Evolutionary conservation across 2,797 vertebrate genomes (phyloP), one percentile per base, ranked within the genome.

Genomic region (Loriculus beryllinus): DNA sequence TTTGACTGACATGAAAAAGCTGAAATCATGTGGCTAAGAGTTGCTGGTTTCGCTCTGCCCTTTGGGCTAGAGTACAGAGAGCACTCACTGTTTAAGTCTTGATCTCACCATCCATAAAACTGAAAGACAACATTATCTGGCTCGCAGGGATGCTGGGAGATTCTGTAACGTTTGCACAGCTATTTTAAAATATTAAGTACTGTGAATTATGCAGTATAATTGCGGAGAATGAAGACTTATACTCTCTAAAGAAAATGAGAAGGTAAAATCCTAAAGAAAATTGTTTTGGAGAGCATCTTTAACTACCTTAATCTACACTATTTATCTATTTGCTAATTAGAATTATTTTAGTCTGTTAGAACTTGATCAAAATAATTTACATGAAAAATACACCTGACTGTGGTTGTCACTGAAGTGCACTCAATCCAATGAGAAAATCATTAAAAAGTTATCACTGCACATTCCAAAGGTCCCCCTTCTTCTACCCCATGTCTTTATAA

Each of bases 281-380:
- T 51, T 76, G 81, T 79, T 91, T 91, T 81, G 33, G 56, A 93
- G 80, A 90, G 57, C 0, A 0, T 69, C 81, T 90, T 86, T 78
- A 92, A 86, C 86, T 68, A 71, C 72, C 69, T 88, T 91, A 92
- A 96, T 92, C 82, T 88, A 86, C 45, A 54, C 72, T 91, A 91
- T 96, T 96, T 96, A 94, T 93, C 94, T 88, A 54, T 91, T 96
- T 96, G 51, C 71, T 91, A 95, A 90, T 94, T 95, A 82, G 86
- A 86, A 88, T 67, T 93, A 63, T 94, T 94, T 93, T 56, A 93
- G 63, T 62, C 89, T 78, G 45, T 78, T 91, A 75, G 82, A 91
- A 91, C 39, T 10, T 9, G n/a, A 95, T 87, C 10, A 22, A 39
- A 83, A 91, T 65, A 83, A 93, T 93, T 96, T 96, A 78, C 54